A percentile compares a stretch with the other conserved stretches of the same genome.
These are phyloP conservation scores for Rhynchomys soricoides DNA, from an alignment of 2,113 vertebrate species.

Conservation along the genomic window DNA sequence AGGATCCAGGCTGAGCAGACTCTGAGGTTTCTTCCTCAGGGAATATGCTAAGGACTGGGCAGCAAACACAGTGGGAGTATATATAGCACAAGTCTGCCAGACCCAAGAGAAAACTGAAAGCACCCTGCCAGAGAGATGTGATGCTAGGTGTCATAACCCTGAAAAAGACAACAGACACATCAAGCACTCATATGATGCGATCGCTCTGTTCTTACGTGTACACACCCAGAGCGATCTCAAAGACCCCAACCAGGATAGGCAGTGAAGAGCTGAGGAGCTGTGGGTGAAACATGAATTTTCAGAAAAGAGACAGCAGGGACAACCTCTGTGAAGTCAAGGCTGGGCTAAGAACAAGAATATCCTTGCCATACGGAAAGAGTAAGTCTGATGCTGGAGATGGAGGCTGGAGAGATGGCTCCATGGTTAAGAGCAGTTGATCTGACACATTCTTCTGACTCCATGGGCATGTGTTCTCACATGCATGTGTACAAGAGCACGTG, in stretches of 20 bases:
- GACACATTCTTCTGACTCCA: background rate
- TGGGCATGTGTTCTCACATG: background rate
- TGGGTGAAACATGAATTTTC: background rate
- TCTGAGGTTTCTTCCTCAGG: background rate
- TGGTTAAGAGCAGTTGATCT: background rate
- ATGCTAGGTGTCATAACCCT: background rate
- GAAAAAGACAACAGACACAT: background rate
- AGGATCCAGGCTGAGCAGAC: background rate
- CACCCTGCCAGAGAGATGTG: background rate
- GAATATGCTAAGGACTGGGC: no score
- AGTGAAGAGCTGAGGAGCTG: background rate
- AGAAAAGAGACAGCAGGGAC: background rate
- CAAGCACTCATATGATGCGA: background rate
- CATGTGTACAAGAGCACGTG: no score
- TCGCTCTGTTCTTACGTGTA: background rate
- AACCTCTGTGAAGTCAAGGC: no score
- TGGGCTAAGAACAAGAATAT: background rate
- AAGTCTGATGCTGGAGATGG: background rate
- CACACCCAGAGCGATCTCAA: background rate
- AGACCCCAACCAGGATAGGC: background rate
- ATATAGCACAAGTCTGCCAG: fast-evolving
- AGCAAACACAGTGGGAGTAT: background rate
- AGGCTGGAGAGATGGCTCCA: background rate
- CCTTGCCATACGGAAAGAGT: background rate
- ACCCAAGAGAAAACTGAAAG: background rate